A percentile compares a stretch with the other conserved stretches of the same genome.
Conservation (phyloP, 37 sponge, comb jelly and placozoan species). For the Halisarca cf. caerulea region DNA sequence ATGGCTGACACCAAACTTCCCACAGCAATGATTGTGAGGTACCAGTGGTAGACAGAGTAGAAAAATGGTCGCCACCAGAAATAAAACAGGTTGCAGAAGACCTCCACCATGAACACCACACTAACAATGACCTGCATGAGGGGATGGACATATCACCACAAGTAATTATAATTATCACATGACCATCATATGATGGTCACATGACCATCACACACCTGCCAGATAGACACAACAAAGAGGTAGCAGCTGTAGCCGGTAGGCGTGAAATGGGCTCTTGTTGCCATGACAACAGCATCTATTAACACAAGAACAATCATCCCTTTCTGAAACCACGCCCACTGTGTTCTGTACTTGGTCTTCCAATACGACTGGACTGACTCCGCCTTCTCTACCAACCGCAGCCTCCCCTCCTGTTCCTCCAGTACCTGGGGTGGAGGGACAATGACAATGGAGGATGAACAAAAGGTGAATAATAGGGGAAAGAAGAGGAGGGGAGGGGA, state of each 20-base stretch:
- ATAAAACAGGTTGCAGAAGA: constrained; percentile 24
- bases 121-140: constrained; percentile 33
- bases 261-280: neutral
- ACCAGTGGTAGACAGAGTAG: constrained; percentile 25
- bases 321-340: constrained; percentile 32
- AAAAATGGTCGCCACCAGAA: constrained; percentile 26
- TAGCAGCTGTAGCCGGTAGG: neutral
- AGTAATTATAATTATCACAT: neutral
- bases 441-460: no score
- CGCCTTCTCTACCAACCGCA: constrained; percentile 15
- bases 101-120: constrained; percentile 42
- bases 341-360: constrained; percentile 9
- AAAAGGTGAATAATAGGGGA: no score
- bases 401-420: constrained; percentile 17
- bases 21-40: constrained; percentile 43
- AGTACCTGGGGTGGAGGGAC: neutral
- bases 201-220: constrained; percentile 28
- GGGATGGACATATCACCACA: no score
- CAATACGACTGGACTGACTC: neutral
- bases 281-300: constrained; percentile 59
- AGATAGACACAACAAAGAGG: constrained; percentile 13
- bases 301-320: constrained; percentile 50
- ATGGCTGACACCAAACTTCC: constrained; percentile 39
- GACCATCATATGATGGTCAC: constrained; percentile 12
- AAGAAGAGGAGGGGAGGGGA: neutral